phyloP scores from a whole-genome alignment of 2,113 vertebrate genomes.

The Pungitius pungitius region DNA sequence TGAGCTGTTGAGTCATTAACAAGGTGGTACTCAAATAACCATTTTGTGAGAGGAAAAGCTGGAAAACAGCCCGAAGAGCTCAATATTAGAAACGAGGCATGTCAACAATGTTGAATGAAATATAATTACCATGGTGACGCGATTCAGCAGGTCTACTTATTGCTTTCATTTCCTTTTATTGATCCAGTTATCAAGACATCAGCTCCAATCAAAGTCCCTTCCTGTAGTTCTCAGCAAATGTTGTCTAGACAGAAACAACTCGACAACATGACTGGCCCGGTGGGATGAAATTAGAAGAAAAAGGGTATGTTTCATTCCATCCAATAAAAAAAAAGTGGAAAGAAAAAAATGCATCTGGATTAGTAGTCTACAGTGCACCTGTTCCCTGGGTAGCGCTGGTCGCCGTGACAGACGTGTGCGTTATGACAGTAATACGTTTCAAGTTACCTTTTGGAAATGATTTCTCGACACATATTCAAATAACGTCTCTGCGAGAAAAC shows the following conservation, averaged over 20 bases:
- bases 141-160: slow-evolving; percentile 21
- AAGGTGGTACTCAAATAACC: slow-evolving; percentile 8
- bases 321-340: slow-evolving; percentile 37
- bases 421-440: slow-evolving; percentile 41
- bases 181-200: slow-evolving; percentile 48
- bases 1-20: background rate
- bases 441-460: slow-evolving; percentile 12
- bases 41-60: background rate
- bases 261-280: slow-evolving; percentile 33
- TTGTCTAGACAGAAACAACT: slow-evolving; percentile 32
- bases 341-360: slow-evolving; percentile 22
- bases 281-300: slow-evolving; percentile 4
- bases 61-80: background rate
- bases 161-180: slow-evolving; percentile 66
- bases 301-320: slow-evolving; percentile 22
- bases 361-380: slow-evolving; percentile 24
- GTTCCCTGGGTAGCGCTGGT: slow-evolving; percentile 31
- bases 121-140: background rate
- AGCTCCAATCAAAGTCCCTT: slow-evolving; percentile 32
- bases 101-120: background rate
- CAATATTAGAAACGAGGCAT: background rate
- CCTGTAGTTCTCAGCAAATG: slow-evolving; percentile 9
- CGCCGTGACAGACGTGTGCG: slow-evolving; percentile 43
- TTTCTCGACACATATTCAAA: slow-evolving; percentile 31
- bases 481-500: slow-evolving; percentile 34